A percentile compares a stretch with the other conserved stretches of the same genome.
phyloP scores from a whole-genome alignment of 2,888 invertebrate species.

The Acronicta alni region DNA sequence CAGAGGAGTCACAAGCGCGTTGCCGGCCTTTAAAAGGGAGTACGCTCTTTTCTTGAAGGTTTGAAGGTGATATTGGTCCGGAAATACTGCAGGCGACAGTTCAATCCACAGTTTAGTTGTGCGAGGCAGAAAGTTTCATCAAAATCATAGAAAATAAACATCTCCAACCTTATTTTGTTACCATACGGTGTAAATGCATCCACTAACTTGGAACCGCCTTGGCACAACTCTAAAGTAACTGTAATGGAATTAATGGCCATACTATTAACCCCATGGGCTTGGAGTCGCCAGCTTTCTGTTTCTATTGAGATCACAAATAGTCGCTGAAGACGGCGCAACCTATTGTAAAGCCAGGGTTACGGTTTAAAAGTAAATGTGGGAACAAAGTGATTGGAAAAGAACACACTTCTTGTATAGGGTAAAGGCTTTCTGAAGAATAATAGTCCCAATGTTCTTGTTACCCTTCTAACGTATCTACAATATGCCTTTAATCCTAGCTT shows the following conservation, averaged over 20 bases:
- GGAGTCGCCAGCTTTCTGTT: slow-evolving; percentile 26
- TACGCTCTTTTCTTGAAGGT: too few relatives aligned
- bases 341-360: background rate
- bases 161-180: slow-evolving; percentile 1
- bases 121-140: too few relatives aligned
- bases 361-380: background rate
- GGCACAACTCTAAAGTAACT: slow-evolving; percentile 48
- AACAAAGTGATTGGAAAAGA: background rate
- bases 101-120: too few relatives aligned
- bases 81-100: too few relatives aligned
- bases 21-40: too few relatives aligned
- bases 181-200: slow-evolving; percentile 39
- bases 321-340: slow-evolving; percentile 5
- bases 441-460: background rate
- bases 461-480: too few relatives aligned
- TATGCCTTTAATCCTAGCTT: too few relatives aligned
- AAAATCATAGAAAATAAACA: too few relatives aligned
- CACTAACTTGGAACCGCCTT: slow-evolving; percentile 29
- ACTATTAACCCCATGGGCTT: slow-evolving; percentile 42
- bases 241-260: slow-evolving; percentile 58
- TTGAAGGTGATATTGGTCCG: too few relatives aligned
- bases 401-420: background rate
- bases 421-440: slow-evolving; percentile 1
- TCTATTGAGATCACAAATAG: slow-evolving; percentile 24
- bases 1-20: too few relatives aligned